Conservation (phyloP, 2,888 invertebrate genomes). For the Congeria kusceri region DNA sequence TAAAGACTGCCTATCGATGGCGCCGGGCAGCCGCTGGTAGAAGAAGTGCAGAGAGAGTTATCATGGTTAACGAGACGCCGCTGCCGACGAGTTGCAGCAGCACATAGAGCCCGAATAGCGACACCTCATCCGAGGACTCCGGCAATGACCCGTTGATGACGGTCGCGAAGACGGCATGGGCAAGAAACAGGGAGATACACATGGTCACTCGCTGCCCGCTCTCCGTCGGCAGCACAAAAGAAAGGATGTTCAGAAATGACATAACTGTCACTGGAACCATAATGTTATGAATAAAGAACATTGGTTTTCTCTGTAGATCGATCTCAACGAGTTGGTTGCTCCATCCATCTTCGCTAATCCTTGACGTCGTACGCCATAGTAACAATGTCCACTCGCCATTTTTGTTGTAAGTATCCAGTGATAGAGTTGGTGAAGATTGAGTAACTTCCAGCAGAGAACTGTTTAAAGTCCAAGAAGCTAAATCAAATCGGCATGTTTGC, state of each 20-base stretch:
- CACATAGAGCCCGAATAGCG: constrained; percentile 56
- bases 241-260: constrained; percentile 37
- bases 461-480: constrained; percentile 53
- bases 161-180: constrained; percentile 65
- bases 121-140: constrained; percentile 62
- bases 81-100: constrained; percentile 63
- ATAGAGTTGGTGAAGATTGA: background rate
- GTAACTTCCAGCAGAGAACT: constrained; percentile 9
- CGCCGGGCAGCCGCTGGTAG: too few species aligned
- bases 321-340: background rate
- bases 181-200: constrained; percentile 59
- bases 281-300: constrained; percentile 38
- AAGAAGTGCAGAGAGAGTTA: constrained; percentile 54
- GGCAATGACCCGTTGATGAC: constrained; percentile 65
- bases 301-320: constrained; percentile 24
- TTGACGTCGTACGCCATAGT: background rate
- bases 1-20: too few species aligned
- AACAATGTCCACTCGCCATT: constrained; percentile 45
- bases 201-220: constrained; percentile 53
- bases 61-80: constrained; percentile 61
- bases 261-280: constrained; percentile 43
- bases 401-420: constrained; percentile 15
- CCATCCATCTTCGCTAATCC: background rate
- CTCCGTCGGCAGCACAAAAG: constrained; percentile 42
- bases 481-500: constrained; percentile 63